These are phyloP conservation scores for Centroberyx gerrardi DNA, from an alignment of 2,797 vertebrate genomes.

Conservation along the genomic window DNA sequence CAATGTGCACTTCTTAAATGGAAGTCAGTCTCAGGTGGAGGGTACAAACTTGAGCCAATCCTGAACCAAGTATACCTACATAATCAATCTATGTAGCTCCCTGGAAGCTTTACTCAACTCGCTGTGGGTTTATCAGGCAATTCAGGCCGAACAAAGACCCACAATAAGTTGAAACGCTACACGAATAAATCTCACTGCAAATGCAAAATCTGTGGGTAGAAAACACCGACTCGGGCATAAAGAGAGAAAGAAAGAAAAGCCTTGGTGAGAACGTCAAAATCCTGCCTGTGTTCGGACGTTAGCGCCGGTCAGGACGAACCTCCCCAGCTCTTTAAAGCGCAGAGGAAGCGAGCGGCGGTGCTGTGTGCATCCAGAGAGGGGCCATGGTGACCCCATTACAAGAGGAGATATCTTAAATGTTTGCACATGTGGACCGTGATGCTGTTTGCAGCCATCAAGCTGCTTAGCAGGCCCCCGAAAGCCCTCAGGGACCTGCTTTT, in stretches of 20 bases:
- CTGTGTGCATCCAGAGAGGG: conserved; percentile 70
- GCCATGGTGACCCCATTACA: conserved; percentile 81
- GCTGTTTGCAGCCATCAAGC: conserved; percentile 81
- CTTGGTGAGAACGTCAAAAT: background rate
- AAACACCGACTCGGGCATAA: background rate
- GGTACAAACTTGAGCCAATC: conserved; percentile 28
- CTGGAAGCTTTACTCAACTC: conserved; percentile 2
- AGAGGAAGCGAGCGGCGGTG: conserved; percentile 62
- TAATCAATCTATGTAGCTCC: conserved; percentile 23
- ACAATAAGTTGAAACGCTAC: background rate
- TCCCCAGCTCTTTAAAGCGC: conserved; percentile 64
- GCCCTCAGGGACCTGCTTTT: conserved; percentile 75
- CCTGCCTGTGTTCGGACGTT: conserved; percentile 51
- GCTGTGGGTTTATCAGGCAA: background rate
- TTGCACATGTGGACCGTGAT: conserved; percentile 85
- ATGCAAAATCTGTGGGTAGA: background rate
- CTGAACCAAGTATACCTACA: conserved; percentile 29
- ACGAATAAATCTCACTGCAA: background rate
- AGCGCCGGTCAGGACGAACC: conserved; percentile 32
- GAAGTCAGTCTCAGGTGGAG: conserved; percentile 51
- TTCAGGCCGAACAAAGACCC: background rate
- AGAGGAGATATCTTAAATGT: conserved; percentile 83
- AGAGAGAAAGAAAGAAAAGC: background rate
- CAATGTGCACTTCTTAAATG: background rate
- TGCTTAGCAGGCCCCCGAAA: conserved; percentile 78